These are phyloP conservation scores for Esox masquinongy DNA, from an alignment of 2,797 vertebrate genomes.

Conservation along the genomic window DNA sequence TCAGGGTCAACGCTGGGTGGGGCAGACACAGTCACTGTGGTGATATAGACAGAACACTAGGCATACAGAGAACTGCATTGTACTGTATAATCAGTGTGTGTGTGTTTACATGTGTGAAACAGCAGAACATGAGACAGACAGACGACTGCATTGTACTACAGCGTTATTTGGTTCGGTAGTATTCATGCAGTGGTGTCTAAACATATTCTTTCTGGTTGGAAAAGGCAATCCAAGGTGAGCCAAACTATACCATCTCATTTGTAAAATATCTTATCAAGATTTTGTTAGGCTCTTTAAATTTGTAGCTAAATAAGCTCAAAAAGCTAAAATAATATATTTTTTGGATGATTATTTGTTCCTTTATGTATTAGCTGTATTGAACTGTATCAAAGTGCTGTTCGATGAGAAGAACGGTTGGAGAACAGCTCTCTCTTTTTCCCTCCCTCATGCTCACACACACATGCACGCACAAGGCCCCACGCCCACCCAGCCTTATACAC, in stretches of 20 bases:
- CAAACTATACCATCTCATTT: background rate
- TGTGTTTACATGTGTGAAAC: background rate
- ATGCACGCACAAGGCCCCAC: constrained; percentile 22
- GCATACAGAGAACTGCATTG: constrained; percentile 39
- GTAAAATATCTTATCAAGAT: too few species aligned
- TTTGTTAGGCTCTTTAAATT: too few species aligned
- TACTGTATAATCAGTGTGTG: background rate
- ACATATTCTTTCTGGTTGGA: background rate
- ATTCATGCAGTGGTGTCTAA: background rate
- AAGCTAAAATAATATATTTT: too few species aligned
- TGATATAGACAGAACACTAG: constrained; percentile 35
- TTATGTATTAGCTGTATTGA: background rate
- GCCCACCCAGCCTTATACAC: constrained; percentile 40
- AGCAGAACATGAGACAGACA: background rate
- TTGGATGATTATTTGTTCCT: background rate
- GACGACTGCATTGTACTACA: background rate
- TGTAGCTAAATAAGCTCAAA: too few species aligned
- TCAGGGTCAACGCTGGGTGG: constrained; percentile 59
- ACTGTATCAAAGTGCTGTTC: background rate
- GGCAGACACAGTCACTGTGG: constrained; percentile 57
- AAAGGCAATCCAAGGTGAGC: background rate
- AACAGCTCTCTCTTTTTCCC: background rate
- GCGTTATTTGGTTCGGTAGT: background rate
- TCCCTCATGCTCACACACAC: constrained; percentile 15
- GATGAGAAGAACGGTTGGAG: background rate